Percentiles rank a stretch among this genome's conserved stretches.
Conservation (phyloP, 2,888 invertebrate genomes). For the Drosophila monieri region DNA sequence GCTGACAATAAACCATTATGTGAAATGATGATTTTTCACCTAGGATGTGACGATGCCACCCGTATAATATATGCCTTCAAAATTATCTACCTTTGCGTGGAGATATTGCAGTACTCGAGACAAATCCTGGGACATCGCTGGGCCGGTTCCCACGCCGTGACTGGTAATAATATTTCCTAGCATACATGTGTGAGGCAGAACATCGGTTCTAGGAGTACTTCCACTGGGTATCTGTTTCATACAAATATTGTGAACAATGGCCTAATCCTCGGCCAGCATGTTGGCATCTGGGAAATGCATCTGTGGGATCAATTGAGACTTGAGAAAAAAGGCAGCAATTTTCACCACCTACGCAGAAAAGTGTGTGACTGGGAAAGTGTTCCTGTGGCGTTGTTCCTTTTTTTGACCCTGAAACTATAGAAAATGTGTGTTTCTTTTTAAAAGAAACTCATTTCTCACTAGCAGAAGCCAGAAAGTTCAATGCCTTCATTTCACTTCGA, state of each 20-base stretch:
- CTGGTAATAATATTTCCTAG: constrained; percentile 31
- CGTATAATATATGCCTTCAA: constrained; percentile 24
- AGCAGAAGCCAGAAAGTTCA: constrained; percentile 9
- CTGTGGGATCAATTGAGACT: constrained; percentile 19
- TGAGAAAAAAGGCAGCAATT: constrained; percentile 25
- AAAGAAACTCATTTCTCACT: background rate
- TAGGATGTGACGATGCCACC: constrained; percentile 23
- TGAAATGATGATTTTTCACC: constrained; percentile 24
- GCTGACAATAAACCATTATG: constrained; percentile 8
- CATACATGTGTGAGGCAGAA: constrained; percentile 22
- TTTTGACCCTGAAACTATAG: background rate
- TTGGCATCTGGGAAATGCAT: constrained; percentile 36
- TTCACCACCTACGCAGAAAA: constrained; percentile 32
- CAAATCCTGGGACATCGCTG: constrained; percentile 12
- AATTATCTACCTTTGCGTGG: constrained; percentile 12
- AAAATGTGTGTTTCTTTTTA: background rate
- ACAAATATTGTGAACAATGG: constrained; percentile 28
- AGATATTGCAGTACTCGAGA: constrained; percentile 16
- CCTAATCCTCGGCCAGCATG: constrained; percentile 21
- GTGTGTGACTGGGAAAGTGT: constrained; percentile 24
- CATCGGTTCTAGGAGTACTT: constrained; percentile 17
- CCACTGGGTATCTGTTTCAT: constrained; percentile 17
- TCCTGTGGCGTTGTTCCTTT: background rate
- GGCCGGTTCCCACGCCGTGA: constrained; percentile 34
- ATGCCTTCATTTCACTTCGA: constrained; percentile 8